Base-by-base conservation (phyloP, 1,140 invertebrate genomes). In the Diorhabda elongata region DNA sequence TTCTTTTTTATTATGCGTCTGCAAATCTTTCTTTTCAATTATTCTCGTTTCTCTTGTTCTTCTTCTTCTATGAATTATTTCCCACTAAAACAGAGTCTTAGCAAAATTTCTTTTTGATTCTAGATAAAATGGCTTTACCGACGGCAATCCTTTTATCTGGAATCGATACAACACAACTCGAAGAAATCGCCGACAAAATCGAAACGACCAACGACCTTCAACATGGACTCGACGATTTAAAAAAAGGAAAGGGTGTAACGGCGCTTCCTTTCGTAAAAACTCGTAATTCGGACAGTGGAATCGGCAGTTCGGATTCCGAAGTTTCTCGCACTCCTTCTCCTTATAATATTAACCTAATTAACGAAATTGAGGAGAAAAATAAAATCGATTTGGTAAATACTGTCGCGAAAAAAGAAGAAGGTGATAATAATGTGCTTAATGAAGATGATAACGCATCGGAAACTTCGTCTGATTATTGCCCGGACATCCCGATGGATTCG, bases 61-160 rank as follows among this genome's bases (percentile, higher is more conserved):
- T 7, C 52, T 7, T 7, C 6, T 6, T 56, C 6, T 7, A n/a
- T 56, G n/a, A 56, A 56, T 56, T 7, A 7, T 56, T 56, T 56
- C 52, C 6, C n/a, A 7, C 6, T 56, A 56, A 7, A 56, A 56
- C 6, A 56, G 6, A 56, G 6, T 56, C 71, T 75, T 77, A 66
- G 63, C 61, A 63, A 74, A 79, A 80, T 79, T 79, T 74, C 77
- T 72, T 80, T 80, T 77, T 77, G 75, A 42, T 26, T 9, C 8
- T 8, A 41, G 8, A 3, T 8, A 3, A 11, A 61, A 66, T 66
- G 64, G 47, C 64, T 26, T 26, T 66, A 41, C 43, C 64, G 8
- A 56, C 64, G 4, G 64, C 64, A 42, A 42, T 66, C 47, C 47
- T 66, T 2, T 9, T 66, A 9, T 66, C 64, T 9, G 64, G 64